phyloP scores from a whole-genome alignment of 2,113 vertebrate species.

The Amblyopsis rosae region DNA sequence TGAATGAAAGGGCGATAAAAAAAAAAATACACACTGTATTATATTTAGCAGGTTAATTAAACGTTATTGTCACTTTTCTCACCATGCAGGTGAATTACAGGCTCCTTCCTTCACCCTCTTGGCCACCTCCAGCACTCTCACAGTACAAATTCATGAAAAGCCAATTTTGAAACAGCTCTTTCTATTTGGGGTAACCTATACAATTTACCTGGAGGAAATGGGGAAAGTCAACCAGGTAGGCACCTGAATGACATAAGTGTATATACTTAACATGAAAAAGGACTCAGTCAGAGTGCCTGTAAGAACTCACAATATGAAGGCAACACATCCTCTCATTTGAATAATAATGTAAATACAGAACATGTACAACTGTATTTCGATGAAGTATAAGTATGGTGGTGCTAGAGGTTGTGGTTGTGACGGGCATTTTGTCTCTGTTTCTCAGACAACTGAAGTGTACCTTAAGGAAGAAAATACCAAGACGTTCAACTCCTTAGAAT shows the following conservation, averaged over 20 bases:
- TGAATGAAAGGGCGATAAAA: neutral
- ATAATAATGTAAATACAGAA: neutral
- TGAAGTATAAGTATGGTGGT: neutral
- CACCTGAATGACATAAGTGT: neutral
- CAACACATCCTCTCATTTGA: too few species aligned
- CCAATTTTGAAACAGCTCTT: conserved; percentile 53
- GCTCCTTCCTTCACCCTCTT: conserved; percentile 67
- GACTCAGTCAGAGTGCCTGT: too few species aligned
- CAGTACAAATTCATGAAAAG: conserved; percentile 58
- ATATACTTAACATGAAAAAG: too few species aligned
- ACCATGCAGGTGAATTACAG: conserved; percentile 53
- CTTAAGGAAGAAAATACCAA: conserved; percentile 21
- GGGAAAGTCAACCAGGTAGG: conserved; percentile 52
- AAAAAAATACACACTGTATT: neutral
- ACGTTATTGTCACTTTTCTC: neutral
- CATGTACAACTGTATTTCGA: neutral
- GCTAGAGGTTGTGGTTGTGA: neutral
- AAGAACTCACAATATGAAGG: too few species aligned
- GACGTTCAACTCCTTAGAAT: conserved; percentile 52
- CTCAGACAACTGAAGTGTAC: conserved; percentile 42
- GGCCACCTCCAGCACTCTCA: conserved; percentile 56
- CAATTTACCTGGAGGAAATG: conserved; percentile 50
- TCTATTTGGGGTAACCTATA: conserved; percentile 55
- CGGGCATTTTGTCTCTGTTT: conserved; percentile 2
- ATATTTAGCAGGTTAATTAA: neutral